phyloP scores from a whole-genome alignment of 2,113 vertebrate species.

The Periophthalmus modestus region DNA sequence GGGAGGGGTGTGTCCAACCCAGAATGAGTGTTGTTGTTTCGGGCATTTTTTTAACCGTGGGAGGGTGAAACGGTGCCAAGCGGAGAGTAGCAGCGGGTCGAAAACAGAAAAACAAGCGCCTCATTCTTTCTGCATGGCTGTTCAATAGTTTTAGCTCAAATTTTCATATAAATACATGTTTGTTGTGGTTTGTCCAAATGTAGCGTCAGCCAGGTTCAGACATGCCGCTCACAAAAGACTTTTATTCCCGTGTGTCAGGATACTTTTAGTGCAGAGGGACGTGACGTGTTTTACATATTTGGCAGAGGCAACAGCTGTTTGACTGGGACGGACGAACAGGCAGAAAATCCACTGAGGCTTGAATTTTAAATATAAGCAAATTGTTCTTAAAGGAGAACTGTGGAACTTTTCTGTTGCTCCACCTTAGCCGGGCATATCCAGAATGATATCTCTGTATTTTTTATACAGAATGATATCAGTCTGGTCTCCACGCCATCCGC shows the following conservation, averaged over 20 bases:
- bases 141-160: slow-evolving; percentile 35
- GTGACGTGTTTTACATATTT: slow-evolving; percentile 20
- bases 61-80: slow-evolving; percentile 51
- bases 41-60: slow-evolving; percentile 29
- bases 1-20: slow-evolving; percentile 17
- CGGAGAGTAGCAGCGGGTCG: slow-evolving; percentile 29
- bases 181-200: slow-evolving; percentile 10
- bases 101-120: slow-evolving; percentile 33
- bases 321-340: neutral
- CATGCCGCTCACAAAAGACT: slow-evolving; percentile 12
- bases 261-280: slow-evolving; percentile 16
- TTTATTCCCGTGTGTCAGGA: slow-evolving; percentile 9
- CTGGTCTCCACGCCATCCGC: no score
- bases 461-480: no score
- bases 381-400: no score
- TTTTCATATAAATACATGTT: slow-evolving; percentile 19
- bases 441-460: no score
- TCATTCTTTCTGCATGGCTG: slow-evolving; percentile 16
- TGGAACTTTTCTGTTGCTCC: no score
- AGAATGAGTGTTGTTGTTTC: slow-evolving; percentile 14
- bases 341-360: neutral
- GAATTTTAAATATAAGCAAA: neutral
- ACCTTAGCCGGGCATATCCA: no score
- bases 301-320: slow-evolving; percentile 16
- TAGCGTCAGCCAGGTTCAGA: slow-evolving; percentile 4